These are phyloP conservation scores for Drosophila subobscura DNA, from an alignment of 1,140 invertebrate species.

Conservation along the genomic window DNA sequence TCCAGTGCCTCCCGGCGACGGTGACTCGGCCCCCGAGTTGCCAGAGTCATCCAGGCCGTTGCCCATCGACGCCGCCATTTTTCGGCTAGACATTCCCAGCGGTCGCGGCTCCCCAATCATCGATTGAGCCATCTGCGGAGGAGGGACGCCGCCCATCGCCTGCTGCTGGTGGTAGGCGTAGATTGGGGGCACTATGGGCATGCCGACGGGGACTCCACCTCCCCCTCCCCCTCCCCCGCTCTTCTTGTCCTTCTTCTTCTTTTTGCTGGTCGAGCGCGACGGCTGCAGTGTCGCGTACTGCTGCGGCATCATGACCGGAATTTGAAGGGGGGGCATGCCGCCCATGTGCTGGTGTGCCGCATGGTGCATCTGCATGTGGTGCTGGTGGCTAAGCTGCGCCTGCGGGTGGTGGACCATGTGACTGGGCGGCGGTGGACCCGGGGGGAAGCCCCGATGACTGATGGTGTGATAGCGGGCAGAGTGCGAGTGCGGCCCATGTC, in stretches of 20 bases:
- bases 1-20: slow-evolving; percentile 90
- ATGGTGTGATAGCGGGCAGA: slow-evolving; percentile 77
- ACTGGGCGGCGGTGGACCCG: slow-evolving; percentile 39
- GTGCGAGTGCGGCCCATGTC: slow-evolving; percentile 19
- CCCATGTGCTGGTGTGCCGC: slow-evolving; percentile 51
- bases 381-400: slow-evolving; percentile 43
- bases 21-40: slow-evolving; percentile 88
- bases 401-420: slow-evolving; percentile 44
- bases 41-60: slow-evolving; percentile 86
- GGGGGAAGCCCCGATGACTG: slow-evolving; percentile 77
- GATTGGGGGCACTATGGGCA: slow-evolving; percentile 80
- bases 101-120: slow-evolving; percentile 71
- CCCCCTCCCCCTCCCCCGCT: slow-evolving; percentile 81
- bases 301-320: slow-evolving; percentile 76
- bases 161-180: slow-evolving; percentile 77
- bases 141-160: slow-evolving; percentile 52
- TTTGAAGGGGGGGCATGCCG: slow-evolving; percentile 66
- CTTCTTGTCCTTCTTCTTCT: slow-evolving; percentile 87
- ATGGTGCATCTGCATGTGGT: slow-evolving; percentile 63
- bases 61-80: slow-evolving; percentile 85
- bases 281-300: slow-evolving; percentile 82
- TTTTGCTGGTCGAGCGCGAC: slow-evolving; percentile 84
- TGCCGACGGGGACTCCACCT: slow-evolving; percentile 79
- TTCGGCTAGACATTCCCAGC: slow-evolving; percentile 84
- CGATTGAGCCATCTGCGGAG: slow-evolving; percentile 69